Conservation (phyloP, 2,113 vertebrate genomes). For the Scophthalmus maximus region DNA sequence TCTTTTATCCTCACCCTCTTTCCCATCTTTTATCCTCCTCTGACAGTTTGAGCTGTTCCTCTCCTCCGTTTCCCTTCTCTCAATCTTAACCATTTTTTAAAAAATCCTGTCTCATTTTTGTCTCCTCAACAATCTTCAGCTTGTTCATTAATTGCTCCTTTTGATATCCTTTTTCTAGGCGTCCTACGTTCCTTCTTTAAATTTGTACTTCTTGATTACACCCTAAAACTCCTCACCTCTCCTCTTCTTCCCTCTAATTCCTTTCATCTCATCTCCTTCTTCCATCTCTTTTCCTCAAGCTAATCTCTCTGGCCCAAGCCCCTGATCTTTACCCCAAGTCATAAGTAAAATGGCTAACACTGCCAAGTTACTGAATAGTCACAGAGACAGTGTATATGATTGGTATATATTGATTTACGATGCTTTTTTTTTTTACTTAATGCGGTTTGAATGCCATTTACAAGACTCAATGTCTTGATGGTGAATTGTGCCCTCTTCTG, state of each 20-base stretch:
- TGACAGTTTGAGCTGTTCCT: background rate
- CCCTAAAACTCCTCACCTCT: background rate
- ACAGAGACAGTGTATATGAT: too few species aligned
- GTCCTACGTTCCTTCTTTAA: too few species aligned
- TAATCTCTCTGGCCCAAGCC: slow-evolving; percentile 1
- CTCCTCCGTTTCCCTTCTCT: background rate
- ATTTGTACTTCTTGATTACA: background rate
- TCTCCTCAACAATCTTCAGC: background rate
- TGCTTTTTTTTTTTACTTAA: background rate
- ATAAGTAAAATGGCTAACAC: slow-evolving; percentile 34
- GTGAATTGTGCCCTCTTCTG: slow-evolving; percentile 66
- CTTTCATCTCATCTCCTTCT: background rate
- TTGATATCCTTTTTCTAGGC: background rate
- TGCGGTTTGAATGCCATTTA: background rate
- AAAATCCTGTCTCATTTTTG: background rate
- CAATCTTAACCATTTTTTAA: slow-evolving; percentile 31
- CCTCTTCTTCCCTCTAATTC: background rate
- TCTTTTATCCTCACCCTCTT: background rate
- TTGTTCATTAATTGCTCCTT: background rate
- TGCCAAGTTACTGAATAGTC: background rate
- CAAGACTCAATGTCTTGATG: background rate
- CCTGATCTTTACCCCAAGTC: slow-evolving; percentile 3
- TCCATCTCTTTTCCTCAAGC: background rate
- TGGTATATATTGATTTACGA: too few species aligned
- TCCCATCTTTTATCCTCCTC: background rate